A percentile compares a stretch with the other conserved stretches of the same genome.
Conservation (phyloP, 1,140 invertebrate genomes). For the Teleogryllus occipitalis region DNA sequence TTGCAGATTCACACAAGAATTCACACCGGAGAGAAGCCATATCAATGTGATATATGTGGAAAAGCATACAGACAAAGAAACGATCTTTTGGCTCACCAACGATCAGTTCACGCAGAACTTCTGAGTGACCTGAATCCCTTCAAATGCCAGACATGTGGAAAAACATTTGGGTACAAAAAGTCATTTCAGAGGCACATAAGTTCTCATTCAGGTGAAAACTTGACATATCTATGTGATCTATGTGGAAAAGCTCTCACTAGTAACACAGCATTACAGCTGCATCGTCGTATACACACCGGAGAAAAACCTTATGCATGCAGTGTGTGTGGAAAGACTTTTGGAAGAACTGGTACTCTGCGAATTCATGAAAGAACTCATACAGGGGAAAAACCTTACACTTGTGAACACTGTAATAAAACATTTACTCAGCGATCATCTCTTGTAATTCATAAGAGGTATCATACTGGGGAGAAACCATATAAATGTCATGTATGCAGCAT, state of each 20-base stretch:
- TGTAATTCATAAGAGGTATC: constrained; percentile 51
- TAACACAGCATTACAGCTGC: constrained; percentile 45
- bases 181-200: constrained; percentile 21
- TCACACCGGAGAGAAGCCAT: constrained; percentile 46
- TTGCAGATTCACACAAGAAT: constrained; percentile 46
- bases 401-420: constrained; percentile 26
- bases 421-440: constrained; percentile 29
- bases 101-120: not conserved
- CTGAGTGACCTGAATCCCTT: constrained; percentile 30
- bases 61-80: constrained; percentile 37
- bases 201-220: constrained; percentile 40
- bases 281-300: constrained; percentile 38
- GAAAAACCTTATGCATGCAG: constrained; percentile 42
- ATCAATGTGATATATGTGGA: constrained; percentile 41
- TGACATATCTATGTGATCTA: constrained; percentile 34
- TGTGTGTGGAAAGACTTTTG: constrained; percentile 38
- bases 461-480: constrained; percentile 63
- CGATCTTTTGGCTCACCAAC: constrained; percentile 15
- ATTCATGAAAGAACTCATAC: constrained; percentile 54
- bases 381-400: constrained; percentile 38
- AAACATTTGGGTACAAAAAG: constrained; percentile 33
- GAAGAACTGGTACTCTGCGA: constrained; percentile 43
- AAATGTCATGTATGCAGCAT: constrained; percentile 46
- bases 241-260: constrained; percentile 29
- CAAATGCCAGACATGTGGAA: constrained; percentile 39